These are phyloP conservation scores for Candidula unifasciata DNA, from an alignment of 2,888 invertebrate species.

Conservation along the genomic window DNA sequence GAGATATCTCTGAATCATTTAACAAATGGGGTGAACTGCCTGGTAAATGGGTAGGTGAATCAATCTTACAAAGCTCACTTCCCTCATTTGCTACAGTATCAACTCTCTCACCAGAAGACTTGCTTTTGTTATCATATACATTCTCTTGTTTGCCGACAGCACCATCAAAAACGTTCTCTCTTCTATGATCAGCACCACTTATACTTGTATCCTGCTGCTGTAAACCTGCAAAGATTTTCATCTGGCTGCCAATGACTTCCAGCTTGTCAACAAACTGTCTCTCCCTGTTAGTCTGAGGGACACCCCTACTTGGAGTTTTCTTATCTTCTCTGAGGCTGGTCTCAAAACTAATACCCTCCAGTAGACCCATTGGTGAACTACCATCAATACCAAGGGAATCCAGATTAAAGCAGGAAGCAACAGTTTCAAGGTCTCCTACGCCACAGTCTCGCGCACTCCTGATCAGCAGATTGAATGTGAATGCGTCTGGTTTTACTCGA, in stretches of 20 bases:
- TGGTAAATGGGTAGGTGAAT: not conserved
- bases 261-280: not conserved
- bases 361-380: not conserved
- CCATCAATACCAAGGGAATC: not conserved
- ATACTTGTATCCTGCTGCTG: not conserved
- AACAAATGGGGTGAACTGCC: not conserved
- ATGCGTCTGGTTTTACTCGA: constrained; percentile 84
- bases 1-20: not conserved
- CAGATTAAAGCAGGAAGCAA: constrained; percentile 27
- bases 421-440: constrained; percentile 82
- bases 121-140: not conserved
- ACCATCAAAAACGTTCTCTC: too few relatives aligned
- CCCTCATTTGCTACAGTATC: not conserved
- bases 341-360: constrained; percentile 7
- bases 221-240: not conserved
- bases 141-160: too few relatives aligned
- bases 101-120: not conserved
- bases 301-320: not conserved
- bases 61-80: not conserved
- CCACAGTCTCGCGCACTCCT: constrained; percentile 86
- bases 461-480: constrained; percentile 88
- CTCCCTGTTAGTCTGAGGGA: not conserved
- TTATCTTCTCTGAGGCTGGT: not conserved
- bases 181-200: not conserved
- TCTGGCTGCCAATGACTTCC: not conserved